Conservation (phyloP, 2,797 vertebrate species). For the Arrhamphus sclerolepis region DNA sequence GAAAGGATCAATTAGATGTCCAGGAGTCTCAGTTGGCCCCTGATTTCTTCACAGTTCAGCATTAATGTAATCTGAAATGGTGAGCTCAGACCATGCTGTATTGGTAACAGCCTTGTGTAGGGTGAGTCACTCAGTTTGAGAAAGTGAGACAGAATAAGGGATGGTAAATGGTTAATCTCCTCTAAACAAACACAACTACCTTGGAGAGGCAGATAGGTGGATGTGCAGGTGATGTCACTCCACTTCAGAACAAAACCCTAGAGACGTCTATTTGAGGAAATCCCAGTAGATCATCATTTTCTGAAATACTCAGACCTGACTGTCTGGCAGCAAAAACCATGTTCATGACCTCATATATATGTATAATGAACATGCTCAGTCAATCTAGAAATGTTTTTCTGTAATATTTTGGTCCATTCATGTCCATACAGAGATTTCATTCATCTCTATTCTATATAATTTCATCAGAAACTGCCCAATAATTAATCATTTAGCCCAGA, state of each 20-base stretch:
- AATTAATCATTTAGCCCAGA: too few species aligned
- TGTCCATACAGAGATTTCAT: too few species aligned
- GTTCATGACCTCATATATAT: too few species aligned
- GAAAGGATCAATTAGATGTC: slow-evolving; percentile 64
- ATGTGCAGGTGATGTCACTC: slow-evolving; percentile 26
- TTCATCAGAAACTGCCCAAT: too few species aligned
- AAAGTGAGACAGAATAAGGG: slow-evolving; percentile 19
- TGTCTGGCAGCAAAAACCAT: too few species aligned
- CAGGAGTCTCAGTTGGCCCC: slow-evolving; percentile 38
- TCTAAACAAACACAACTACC: slow-evolving; percentile 22
- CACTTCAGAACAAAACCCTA: slow-evolving; percentile 1
- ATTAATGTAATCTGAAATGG: slow-evolving; percentile 61
- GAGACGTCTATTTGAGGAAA: too few species aligned
- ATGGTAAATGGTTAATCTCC: slow-evolving; percentile 17
- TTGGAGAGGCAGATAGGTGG: slow-evolving; percentile 14
- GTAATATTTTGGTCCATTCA: too few species aligned
- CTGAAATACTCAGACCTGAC: too few species aligned
- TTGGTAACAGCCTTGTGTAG: slow-evolving; percentile 32
- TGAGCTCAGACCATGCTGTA: slow-evolving; percentile 43
- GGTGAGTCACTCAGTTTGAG: slow-evolving; percentile 43
- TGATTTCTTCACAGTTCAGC: slow-evolving; percentile 44
- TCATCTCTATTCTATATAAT: too few species aligned
- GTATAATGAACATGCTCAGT: too few species aligned
- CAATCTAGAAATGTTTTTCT: too few species aligned
- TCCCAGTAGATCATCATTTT: too few species aligned